Evolutionary conservation across 92 coral and sea anemone species (phyloP), one percentile per base, ranked within the genome.

Genomic region (Pocillopora grandis): DNA sequence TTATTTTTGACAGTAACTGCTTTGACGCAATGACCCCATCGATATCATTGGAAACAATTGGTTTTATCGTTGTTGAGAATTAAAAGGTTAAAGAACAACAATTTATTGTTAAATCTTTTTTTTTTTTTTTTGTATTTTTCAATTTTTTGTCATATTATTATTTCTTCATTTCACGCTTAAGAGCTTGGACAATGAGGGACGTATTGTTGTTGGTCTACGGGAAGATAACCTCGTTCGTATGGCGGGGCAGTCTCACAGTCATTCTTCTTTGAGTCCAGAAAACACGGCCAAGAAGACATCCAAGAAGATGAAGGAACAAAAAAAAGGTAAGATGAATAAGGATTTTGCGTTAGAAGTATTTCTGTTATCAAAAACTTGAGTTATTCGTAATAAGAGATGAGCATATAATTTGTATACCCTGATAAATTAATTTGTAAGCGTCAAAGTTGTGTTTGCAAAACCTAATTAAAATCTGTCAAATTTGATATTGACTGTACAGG

Each of bases 161-260:
- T 9, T 69, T 70, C 17, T 23, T 12, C 71, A 55, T 48, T n/a
- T 35, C 21, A 62, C 18, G 9, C 57, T 78, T 58, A 31, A 87
- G 90, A 76, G 42, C 58, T 49, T 63, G 77, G 90, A 84, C 67
- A 81, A 58, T 31, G 78, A 76, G 75, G 71, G 76, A 19, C 77
- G 55, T 42, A 23, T 74, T 58, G 70, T 31, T 71, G 77, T 48
- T 69, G 71, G 76, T 31, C 76, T 66, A 20, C 81, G 85, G 11
- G 88, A 88, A 15, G 91, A 88, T 63, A 84, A 88, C 76, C 88
- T 88, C 49, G 88, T 88, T 35, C 58, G 59, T 14, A 59, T 88
- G 57, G 66, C 91, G 55, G 65, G 85, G 35, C 55, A 19, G 9
- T 76, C 80, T 64, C 64, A 61, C 37, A 76, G 80, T 79, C 75